These are phyloP conservation scores for Apogon hyalosoma DNA, from an alignment of 2,797 vertebrate species.

Conservation along the genomic window DNA sequence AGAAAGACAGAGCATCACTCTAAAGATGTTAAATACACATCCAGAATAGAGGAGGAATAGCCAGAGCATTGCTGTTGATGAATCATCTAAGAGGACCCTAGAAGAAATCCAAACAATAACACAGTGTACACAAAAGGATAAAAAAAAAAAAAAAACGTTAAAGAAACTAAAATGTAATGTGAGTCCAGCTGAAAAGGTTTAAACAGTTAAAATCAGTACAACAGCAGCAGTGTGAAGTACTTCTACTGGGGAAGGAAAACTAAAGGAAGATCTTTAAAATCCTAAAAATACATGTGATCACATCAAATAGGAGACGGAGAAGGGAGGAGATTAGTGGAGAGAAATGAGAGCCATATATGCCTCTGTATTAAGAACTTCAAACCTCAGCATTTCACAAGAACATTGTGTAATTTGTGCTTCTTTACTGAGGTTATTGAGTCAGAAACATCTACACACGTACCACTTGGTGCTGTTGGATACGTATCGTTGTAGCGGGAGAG, in stretches of 20 bases:
- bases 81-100: not conserved
- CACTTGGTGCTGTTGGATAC: conserved; percentile 92
- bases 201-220: not conserved
- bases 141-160: not conserved
- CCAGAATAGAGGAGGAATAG: not conserved
- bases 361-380: conserved; percentile 11
- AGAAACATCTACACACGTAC: conserved; percentile 87
- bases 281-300: not conserved
- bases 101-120: conserved; percentile 5
- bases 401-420: not conserved
- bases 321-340: not conserved
- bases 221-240: not conserved
- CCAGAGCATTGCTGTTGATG: too few species aligned
- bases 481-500: conserved; percentile 92
- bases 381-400: conserved; percentile 3
- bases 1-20: conserved; percentile 10
- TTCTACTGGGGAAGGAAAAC: not conserved
- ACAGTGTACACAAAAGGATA: not conserved
- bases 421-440: conserved; percentile 34
- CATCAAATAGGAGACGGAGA: not conserved
- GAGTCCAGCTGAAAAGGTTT: conserved; percentile 27
- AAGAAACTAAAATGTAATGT: conserved; percentile 3
- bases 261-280: not conserved
- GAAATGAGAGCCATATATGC: not conserved
- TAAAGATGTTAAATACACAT: not conserved